Percentiles rank a stretch among this genome's conserved stretches.
phyloP scores from a whole-genome alignment of 2,113 vertebrate species.

The Micromys minutus region DNA sequence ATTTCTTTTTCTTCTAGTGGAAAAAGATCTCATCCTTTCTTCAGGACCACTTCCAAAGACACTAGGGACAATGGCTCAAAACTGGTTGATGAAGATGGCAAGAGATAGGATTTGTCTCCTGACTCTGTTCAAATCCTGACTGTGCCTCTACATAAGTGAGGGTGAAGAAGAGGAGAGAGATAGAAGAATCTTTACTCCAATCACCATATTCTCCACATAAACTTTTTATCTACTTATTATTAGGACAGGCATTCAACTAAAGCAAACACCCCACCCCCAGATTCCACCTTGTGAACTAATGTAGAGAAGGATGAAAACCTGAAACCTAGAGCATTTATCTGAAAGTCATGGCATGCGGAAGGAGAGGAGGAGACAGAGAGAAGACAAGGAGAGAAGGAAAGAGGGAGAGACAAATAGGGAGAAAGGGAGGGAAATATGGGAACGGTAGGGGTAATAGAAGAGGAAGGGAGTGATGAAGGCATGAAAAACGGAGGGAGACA shows the following conservation, averaged over 20 bases:
- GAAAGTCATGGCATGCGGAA: not conserved
- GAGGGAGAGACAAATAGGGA: not conserved
- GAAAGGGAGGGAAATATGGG: not conserved
- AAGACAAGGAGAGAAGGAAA: not conserved
- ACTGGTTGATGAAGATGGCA: not conserved
- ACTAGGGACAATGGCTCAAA: not conserved
- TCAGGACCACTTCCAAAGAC: not conserved
- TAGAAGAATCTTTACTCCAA: not conserved
- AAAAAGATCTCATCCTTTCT: not conserved
- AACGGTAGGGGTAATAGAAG: not conserved
- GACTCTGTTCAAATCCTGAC: not conserved
- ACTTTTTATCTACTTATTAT: not conserved
- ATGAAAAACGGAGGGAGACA: not conserved
- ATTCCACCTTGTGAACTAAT: not conserved
- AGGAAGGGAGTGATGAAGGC: not conserved
- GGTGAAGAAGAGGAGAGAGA: not conserved
- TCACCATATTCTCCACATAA: not conserved
- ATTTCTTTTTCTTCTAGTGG: not conserved
- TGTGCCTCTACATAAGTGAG: not conserved
- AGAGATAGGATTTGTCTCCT: not conserved
- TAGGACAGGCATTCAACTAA: fast-evolving
- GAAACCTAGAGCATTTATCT: not conserved
- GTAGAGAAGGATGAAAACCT: not conserved
- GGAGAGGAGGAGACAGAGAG: not conserved
- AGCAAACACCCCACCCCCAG: not conserved